Percentiles rank a stretch among this genome's conserved stretches.
These are phyloP conservation scores for Pseudomyrmex concolor DNA, from an alignment of 1,140 invertebrate species.

Conservation along the genomic window DNA sequence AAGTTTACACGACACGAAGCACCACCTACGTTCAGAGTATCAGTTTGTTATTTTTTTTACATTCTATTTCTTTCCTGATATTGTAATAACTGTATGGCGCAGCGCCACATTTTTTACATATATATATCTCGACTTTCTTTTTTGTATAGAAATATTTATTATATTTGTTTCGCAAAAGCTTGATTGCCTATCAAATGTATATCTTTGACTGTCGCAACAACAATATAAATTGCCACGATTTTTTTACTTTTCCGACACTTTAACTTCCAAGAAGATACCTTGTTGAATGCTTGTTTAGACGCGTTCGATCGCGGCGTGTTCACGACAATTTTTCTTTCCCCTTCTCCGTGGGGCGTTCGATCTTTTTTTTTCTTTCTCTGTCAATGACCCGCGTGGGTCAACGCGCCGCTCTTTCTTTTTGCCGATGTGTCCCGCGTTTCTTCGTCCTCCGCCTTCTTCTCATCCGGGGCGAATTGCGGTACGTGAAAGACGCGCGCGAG, in stretches of 20 bases:
- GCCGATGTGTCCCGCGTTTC: conserved; percentile 52
- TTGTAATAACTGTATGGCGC: too few relatives aligned
- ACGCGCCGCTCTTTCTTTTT: conserved; percentile 57
- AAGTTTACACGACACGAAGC: conserved; percentile 47
- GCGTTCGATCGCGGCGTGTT: conserved; percentile 29
- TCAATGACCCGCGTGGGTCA: conserved; percentile 59
- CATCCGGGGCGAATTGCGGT: conserved; percentile 56
- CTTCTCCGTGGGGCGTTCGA: conserved; percentile 15
- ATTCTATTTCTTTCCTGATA: too few relatives aligned
- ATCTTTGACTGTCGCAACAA: too few relatives aligned
- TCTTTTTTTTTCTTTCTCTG: conserved; percentile 51
- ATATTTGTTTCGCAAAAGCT: too few relatives aligned
- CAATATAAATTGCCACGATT: too few relatives aligned
- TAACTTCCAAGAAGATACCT: neutral
- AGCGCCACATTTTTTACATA: too few relatives aligned
- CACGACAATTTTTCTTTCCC: conserved; percentile 30
- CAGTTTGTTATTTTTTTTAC: too few relatives aligned
- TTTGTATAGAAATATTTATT: too few relatives aligned
- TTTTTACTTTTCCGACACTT: too few relatives aligned
- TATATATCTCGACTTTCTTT: too few relatives aligned
- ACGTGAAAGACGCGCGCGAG: conserved; percentile 59
- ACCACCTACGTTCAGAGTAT: neutral
- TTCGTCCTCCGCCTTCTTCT: conserved; percentile 47
- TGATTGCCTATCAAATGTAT: too few relatives aligned
- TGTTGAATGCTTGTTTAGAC: conserved; percentile 21